phyloP scores from a whole-genome alignment of 1,140 invertebrate genomes.

The Lutraria rhynchaena region DNA sequence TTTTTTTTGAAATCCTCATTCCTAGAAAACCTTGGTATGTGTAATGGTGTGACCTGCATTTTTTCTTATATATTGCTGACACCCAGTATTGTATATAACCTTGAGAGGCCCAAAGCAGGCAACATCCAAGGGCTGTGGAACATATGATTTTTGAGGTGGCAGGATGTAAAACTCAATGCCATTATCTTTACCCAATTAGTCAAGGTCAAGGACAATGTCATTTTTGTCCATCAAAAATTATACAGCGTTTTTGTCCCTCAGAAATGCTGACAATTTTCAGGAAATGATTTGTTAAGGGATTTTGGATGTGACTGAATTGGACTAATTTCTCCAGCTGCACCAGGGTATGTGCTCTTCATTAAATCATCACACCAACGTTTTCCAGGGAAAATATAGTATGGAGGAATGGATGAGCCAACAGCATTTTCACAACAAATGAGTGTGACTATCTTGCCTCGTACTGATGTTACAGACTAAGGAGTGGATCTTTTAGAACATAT shows the following conservation, averaged over 20 bases:
- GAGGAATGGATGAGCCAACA: slow-evolving; percentile 15
- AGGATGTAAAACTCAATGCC: too few relatives aligned
- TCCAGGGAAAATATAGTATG: slow-evolving; percentile 31
- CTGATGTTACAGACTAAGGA: slow-evolving; percentile 18
- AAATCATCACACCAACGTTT: slow-evolving; percentile 16
- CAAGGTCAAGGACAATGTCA: too few relatives aligned
- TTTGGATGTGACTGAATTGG: neutral
- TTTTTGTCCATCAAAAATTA: slow-evolving; percentile 51
- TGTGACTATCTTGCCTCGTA: slow-evolving; percentile 17
- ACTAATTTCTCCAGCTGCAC: slow-evolving; percentile 9
- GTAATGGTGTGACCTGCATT: too few relatives aligned
- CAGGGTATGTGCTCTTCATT: slow-evolving; percentile 9
- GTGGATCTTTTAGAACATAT: slow-evolving; percentile 1
- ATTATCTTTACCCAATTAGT: too few relatives aligned
- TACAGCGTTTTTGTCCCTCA: neutral
- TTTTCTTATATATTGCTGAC: too few relatives aligned
- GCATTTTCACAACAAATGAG: slow-evolving; percentile 41
- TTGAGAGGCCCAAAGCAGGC: too few relatives aligned
- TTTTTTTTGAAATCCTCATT: too few relatives aligned
- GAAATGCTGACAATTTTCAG: slow-evolving; percentile 6
- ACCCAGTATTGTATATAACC: too few relatives aligned
- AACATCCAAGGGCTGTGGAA: too few relatives aligned
- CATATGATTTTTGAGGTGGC: too few relatives aligned
- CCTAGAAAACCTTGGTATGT: too few relatives aligned
- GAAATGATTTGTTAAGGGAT: slow-evolving; percentile 7